Conservation (phyloP, 2,113 vertebrate species). For the Semicossyphus pulcher region DNA sequence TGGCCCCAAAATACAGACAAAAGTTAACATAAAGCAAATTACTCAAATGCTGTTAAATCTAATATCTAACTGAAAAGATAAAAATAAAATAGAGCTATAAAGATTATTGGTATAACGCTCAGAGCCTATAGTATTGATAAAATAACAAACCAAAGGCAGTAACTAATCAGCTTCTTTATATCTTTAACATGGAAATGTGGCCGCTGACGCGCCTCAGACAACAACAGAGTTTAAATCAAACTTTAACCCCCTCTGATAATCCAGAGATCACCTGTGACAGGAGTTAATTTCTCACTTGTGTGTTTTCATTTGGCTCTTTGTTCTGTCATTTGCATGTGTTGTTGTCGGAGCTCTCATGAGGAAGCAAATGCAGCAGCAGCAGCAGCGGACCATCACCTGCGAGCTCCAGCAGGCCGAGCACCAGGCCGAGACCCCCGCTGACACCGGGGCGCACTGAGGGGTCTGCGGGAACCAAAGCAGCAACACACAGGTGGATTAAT, state of each 20-base stretch:
- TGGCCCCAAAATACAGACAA: too few relatives aligned
- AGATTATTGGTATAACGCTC: not conserved
- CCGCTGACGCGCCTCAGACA: not conserved
- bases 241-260: not conserved
- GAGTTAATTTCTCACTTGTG: slow-evolving; percentile 24
- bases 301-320: slow-evolving; percentile 30
- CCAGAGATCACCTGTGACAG: not conserved
- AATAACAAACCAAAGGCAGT: not conserved
- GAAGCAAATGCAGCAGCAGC: slow-evolving; percentile 15
- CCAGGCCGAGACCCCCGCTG: slow-evolving; percentile 46
- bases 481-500: not conserved
- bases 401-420: slow-evolving; percentile 9
- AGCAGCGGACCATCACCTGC: slow-evolving; percentile 35
- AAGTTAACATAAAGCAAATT: too few relatives aligned
- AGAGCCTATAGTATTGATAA: too few relatives aligned
- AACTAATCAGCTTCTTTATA: not conserved
- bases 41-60: too few relatives aligned
- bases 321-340: slow-evolving; percentile 59
- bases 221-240: not conserved
- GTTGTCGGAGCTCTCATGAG: not conserved
- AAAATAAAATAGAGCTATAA: not conserved
- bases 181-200: not conserved
- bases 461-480: not conserved
- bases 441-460: not conserved
- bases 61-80: too few relatives aligned